Percentiles rank a stretch among this genome's conserved stretches.
These are phyloP conservation scores for Muricea muricata DNA, from an alignment of 92 coral and sea anemone species.

Conservation along the genomic window DNA sequence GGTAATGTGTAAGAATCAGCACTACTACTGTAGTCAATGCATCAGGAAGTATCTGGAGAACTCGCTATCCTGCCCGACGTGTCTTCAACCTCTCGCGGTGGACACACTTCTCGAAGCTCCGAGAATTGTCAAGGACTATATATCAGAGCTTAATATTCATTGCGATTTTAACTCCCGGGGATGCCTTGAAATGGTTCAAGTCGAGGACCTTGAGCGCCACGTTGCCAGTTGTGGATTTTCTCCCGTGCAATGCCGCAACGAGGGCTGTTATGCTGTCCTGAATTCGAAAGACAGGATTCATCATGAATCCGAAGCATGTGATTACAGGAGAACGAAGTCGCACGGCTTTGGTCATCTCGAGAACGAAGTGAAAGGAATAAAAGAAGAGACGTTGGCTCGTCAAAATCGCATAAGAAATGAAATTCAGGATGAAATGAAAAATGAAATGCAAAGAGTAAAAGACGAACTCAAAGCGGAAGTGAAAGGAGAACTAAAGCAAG, in stretches of 20 bases:
- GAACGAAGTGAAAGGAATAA: background rate
- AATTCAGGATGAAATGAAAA: background rate
- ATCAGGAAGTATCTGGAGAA: constrained; percentile 55
- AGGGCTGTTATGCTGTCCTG: constrained; percentile 43
- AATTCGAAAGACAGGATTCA: background rate
- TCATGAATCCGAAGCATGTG: constrained; percentile 7
- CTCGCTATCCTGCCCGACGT: constrained; percentile 63
- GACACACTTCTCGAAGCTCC: constrained; percentile 47
- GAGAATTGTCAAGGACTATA: constrained; percentile 62
- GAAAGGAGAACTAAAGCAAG: background rate
- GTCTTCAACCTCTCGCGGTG: constrained; percentile 41
- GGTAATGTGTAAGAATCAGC: constrained; percentile 61
- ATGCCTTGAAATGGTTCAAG: constrained; percentile 47
- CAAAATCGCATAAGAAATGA: background rate
- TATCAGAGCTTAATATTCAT: constrained; percentile 48
- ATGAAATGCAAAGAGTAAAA: background rate
- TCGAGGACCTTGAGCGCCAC: constrained; percentile 49
- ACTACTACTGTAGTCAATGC: constrained; percentile 69
- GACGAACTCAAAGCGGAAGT: background rate
- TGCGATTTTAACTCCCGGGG: constrained; percentile 61
- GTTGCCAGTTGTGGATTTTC: constrained; percentile 44
- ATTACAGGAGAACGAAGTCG: background rate
- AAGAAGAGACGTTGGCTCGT: background rate
- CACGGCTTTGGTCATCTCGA: background rate
- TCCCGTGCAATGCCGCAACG: constrained; percentile 62